These are phyloP conservation scores for Trachythela sp. DNA, from an alignment of 64 coral and sea anemone genomes.

Conservation along the genomic window DNA sequence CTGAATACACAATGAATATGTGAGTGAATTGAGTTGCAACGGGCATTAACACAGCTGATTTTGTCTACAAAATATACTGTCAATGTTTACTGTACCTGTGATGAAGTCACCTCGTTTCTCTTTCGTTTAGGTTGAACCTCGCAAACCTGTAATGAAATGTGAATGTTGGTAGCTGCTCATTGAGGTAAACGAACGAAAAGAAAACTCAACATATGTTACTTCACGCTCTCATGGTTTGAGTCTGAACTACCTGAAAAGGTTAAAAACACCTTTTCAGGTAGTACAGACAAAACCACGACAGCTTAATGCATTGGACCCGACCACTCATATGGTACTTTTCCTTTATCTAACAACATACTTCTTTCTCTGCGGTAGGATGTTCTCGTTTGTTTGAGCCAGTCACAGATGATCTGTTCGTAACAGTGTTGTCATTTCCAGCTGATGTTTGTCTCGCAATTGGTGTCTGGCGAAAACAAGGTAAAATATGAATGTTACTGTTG, in stretches of 20 bases:
- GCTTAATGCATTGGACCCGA: too few relatives aligned
- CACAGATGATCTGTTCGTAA: neutral
- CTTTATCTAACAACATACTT: neutral
- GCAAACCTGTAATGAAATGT: neutral
- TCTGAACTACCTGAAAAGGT: too few relatives aligned
- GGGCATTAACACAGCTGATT: neutral
- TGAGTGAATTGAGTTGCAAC: neutral
- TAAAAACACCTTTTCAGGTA: too few relatives aligned
- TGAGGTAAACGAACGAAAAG: neutral
- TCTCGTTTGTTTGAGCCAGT: neutral
- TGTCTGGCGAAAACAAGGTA: neutral
- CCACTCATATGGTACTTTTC: too few relatives aligned
- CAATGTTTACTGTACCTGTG: neutral
- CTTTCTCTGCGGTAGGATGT: neutral
- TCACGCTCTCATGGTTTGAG: too few relatives aligned
- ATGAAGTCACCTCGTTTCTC: conserved; percentile 7
- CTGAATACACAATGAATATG: neutral
- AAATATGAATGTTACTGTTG: neutral
- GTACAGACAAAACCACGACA: too few relatives aligned
- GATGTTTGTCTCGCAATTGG: neutral
- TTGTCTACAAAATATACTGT: neutral
- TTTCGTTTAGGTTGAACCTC: conserved; percentile 51
- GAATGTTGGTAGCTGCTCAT: neutral
- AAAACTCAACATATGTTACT: too few relatives aligned
- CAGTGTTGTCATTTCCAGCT: neutral